Conservation (phyloP, 2,888 invertebrate species). For the Agonopterix subpropinquella region DNA sequence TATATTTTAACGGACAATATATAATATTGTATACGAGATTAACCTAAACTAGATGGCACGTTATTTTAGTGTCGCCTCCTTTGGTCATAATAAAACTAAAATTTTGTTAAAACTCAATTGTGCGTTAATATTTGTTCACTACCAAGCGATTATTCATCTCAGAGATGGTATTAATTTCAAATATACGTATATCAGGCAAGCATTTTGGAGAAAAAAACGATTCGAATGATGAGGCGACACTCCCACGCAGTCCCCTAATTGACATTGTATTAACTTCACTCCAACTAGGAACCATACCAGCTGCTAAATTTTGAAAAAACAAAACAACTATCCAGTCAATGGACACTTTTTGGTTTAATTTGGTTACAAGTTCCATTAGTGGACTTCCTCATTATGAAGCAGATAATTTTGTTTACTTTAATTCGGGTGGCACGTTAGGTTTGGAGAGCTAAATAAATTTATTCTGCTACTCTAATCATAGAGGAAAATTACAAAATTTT, state of each 20-base stretch:
- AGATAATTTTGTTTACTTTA: no score
- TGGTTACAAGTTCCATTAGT: constrained; percentile 34
- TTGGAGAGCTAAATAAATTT: no score
- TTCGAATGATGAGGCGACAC: constrained; percentile 60
- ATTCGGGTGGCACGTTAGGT: background rate
- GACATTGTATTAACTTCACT: constrained; percentile 73
- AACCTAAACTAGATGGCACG: constrained; percentile 78
- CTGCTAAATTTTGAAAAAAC: constrained; percentile 70
- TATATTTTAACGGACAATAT: constrained; percentile 77
- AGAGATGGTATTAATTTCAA: constrained; percentile 24
- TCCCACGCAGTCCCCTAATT: constrained; percentile 73
- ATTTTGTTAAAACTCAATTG: constrained; percentile 63
- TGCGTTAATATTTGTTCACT: constrained; percentile 60
- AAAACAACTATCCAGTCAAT: constrained; percentile 53
- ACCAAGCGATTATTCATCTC: constrained; percentile 32
- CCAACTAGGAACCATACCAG: constrained; percentile 76
- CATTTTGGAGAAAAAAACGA: constrained; percentile 18
- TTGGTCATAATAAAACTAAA: constrained; percentile 58
- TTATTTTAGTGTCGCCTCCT: constrained; percentile 72
- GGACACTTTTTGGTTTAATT: constrained; percentile 37
- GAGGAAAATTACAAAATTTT: background rate
- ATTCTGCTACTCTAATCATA: no score
- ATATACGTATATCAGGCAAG: constrained; percentile 38
- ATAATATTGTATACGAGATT: constrained; percentile 77
- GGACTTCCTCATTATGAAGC: constrained; percentile 9